Percentiles rank a stretch among this genome's conserved stretches.
These are phyloP conservation scores for Macrophya alboannulata DNA, from an alignment of 2,888 invertebrate genomes.

Conservation along the genomic window DNA sequence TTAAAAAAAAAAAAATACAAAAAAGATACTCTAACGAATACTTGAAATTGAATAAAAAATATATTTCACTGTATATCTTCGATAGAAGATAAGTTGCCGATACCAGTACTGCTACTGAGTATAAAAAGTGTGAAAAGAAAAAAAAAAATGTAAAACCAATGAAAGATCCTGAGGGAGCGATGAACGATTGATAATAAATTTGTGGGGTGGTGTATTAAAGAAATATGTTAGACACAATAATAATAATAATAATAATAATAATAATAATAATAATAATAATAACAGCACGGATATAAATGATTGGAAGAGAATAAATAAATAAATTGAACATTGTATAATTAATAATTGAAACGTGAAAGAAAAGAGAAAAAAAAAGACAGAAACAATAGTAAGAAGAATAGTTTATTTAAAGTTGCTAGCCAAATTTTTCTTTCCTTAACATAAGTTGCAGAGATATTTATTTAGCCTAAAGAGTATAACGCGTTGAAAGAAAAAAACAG, in stretches of 20 bases:
- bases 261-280: background rate
- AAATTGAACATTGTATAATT: background rate
- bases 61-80: background rate
- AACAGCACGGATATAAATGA: no score
- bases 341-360: background rate
- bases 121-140: constrained; percentile 4
- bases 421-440: constrained; percentile 77
- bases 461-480: constrained; percentile 70
- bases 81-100: background rate
- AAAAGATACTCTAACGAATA: constrained; percentile 11
- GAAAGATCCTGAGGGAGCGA: background rate
- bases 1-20: background rate
- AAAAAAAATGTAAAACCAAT: background rate
- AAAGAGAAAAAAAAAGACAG: background rate
- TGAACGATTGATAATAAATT: background rate
- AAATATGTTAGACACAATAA: background rate
- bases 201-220: background rate
- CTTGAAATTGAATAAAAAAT: background rate
- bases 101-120: background rate
- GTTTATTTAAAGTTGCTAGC: constrained; percentile 74
- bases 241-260: background rate
- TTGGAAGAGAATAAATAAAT: no score
- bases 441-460: constrained; percentile 77
- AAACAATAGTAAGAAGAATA: background rate
- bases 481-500: constrained; percentile 34